phyloP scores from a whole-genome alignment of 2,797 vertebrate species.

The Tolypeutes matacus region DNA sequence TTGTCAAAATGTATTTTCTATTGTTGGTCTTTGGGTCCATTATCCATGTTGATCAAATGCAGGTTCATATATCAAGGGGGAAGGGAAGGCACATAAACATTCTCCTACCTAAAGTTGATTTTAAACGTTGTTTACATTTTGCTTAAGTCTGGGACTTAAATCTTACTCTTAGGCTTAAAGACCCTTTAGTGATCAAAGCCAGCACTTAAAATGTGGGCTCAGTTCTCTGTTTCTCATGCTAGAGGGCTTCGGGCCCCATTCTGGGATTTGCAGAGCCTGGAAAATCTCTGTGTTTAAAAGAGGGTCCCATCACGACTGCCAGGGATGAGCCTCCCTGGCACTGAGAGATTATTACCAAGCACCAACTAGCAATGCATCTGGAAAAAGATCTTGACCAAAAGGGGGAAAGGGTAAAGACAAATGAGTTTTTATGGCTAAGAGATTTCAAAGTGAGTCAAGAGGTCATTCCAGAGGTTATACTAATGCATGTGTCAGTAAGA shows the following conservation, averaged over 20 bases:
- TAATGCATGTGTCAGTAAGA: no score
- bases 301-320: no score
- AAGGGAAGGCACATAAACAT: slow-evolving; percentile 19
- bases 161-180: neutral
- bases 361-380: no score
- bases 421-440: no score
- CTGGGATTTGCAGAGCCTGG: neutral
- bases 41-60: neutral
- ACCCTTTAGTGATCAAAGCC: neutral
- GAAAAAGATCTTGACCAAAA: no score
- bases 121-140: slow-evolving; percentile 67
- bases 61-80: neutral
- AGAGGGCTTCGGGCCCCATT: no score
- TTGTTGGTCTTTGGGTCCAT: neutral
- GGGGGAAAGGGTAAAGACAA: no score
- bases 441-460: no score
- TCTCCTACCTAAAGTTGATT: neutral
- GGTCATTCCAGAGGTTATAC: no score
- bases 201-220: neutral
- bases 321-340: no score
- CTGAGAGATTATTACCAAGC: no score
- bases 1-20: slow-evolving; percentile 13
- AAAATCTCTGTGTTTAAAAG: neutral
- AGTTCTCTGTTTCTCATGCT: fast-evolving
- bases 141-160: slow-evolving; percentile 14